Evolutionary conservation across 2,113 vertebrate genomes (phyloP).

Genomic region (Hiodon tergisus): DNA sequence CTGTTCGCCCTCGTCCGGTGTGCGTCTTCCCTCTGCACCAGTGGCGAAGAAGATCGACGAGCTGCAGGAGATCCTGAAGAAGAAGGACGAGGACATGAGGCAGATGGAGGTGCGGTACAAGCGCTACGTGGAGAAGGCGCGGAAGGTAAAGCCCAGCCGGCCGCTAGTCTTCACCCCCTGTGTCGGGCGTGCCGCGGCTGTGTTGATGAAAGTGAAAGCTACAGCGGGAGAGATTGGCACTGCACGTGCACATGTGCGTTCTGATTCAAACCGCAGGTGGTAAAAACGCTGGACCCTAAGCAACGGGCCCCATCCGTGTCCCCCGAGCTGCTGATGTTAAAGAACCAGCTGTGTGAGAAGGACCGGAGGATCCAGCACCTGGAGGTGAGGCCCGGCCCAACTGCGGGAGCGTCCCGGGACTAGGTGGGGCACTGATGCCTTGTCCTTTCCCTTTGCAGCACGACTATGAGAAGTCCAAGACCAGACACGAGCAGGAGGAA

Average conservation of each 20-base stretch:
- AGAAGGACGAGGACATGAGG: constrained; percentile 82
- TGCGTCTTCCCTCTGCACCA: constrained; percentile 26
- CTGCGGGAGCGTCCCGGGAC: neutral
- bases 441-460: constrained; percentile 38
- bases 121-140: constrained; percentile 75
- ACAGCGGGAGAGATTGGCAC: neutral
- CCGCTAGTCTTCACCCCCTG: too few relatives aligned
- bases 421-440: neutral
- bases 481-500: constrained; percentile 64
- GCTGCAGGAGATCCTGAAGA: constrained; percentile 73
- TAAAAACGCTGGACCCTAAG: constrained; percentile 77
- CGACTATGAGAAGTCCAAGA: constrained; percentile 53
- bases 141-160: constrained; percentile 53
- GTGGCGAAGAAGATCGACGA: constrained; percentile 74
- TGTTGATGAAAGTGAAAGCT: neutral
- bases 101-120: constrained; percentile 84
- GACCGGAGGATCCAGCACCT: constrained; percentile 70
- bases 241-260: neutral
- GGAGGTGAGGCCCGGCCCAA: constrained; percentile 57
- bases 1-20: too few relatives aligned
- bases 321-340: constrained; percentile 67
- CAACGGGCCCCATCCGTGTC: constrained; percentile 42
- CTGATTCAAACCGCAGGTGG: constrained; percentile 63
- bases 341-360: constrained; percentile 75
- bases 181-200: neutral